phyloP scores from a whole-genome alignment of 2,113 vertebrate genomes.

The Tympanuchus pallidicinctus region DNA sequence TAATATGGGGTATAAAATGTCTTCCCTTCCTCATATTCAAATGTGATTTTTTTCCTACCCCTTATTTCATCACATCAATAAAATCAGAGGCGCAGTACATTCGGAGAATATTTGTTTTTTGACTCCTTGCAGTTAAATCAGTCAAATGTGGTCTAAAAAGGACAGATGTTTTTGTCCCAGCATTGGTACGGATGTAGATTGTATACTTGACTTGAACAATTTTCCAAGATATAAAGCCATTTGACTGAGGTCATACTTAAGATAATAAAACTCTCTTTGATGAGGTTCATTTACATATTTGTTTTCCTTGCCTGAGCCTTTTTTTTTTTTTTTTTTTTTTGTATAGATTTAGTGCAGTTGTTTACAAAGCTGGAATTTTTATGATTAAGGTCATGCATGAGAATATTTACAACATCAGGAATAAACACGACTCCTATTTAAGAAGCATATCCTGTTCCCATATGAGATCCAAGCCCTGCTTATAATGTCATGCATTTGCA shows the following conservation, averaged over 20 bases:
- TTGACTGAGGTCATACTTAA: constrained; percentile 61
- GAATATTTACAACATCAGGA: constrained; percentile 59
- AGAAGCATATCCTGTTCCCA: constrained; percentile 62
- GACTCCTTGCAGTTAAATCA: neutral
- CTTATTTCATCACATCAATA: neutral
- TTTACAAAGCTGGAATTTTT: constrained; percentile 72
- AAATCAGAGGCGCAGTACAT: neutral
- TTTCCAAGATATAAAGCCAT: constrained; percentile 58
- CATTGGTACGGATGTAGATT: neutral
- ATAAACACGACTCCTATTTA: constrained; percentile 64
- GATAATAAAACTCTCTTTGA: constrained; percentile 69
- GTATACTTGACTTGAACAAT: constrained; percentile 42
- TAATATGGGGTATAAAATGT: neutral
- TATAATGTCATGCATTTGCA: constrained; percentile 53
- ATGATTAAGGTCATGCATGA: constrained; percentile 68
- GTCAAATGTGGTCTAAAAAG: neutral
- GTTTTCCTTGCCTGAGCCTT: constrained; percentile 66
- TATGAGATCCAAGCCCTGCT: constrained; percentile 56
- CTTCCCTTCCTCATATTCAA: neutral
- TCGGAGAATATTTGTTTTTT: neutral
- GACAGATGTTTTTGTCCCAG: neutral
- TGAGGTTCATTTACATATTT: constrained; percentile 75
- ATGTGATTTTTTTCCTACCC: neutral
- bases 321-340: constrained; percentile 52
- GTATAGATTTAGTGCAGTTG: constrained; percentile 59